Evolutionary conservation across 2,113 vertebrate species (phyloP).

Genomic region (Hiodon alosoides): DNA sequence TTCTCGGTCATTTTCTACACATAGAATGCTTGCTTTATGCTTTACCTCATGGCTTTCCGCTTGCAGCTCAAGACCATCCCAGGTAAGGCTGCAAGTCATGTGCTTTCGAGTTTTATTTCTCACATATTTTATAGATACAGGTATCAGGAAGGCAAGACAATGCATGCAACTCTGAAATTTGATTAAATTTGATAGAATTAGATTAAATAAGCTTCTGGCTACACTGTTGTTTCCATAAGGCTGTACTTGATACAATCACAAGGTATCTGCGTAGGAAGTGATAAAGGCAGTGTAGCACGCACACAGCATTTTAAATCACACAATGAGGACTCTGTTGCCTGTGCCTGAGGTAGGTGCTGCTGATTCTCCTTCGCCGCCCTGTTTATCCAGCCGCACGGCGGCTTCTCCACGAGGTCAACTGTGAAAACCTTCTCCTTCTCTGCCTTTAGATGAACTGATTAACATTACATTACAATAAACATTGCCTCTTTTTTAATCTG

Average conservation of each 20-base stretch:
- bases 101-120: neutral
- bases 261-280: too few relatives aligned
- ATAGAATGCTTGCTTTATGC: neutral
- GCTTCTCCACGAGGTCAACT: constrained; percentile 12
- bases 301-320: constrained; percentile 16
- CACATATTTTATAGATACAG: neutral
- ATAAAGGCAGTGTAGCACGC: neutral
- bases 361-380: constrained; percentile 5
- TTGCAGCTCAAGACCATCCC: constrained; percentile 5
- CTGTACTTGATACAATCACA: too few relatives aligned
- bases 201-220: too few relatives aligned
- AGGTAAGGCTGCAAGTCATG: constrained; percentile 49
- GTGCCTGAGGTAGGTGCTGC: constrained; percentile 53
- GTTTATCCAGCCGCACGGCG: constrained; percentile 1
- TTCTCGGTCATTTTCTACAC: constrained; percentile 9
- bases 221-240: too few relatives aligned
- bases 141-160: neutral
- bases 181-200: too few relatives aligned
- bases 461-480: neutral
- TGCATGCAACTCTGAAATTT: neutral
- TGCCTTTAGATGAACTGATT: neutral
- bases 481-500: neutral
- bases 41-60: too few relatives aligned
- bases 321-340: neutral
- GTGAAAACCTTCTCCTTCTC: neutral